Evolutionary conservation across 2,888 invertebrate genomes (phyloP).

Genomic region (Stegana nigrithorax): DNA sequence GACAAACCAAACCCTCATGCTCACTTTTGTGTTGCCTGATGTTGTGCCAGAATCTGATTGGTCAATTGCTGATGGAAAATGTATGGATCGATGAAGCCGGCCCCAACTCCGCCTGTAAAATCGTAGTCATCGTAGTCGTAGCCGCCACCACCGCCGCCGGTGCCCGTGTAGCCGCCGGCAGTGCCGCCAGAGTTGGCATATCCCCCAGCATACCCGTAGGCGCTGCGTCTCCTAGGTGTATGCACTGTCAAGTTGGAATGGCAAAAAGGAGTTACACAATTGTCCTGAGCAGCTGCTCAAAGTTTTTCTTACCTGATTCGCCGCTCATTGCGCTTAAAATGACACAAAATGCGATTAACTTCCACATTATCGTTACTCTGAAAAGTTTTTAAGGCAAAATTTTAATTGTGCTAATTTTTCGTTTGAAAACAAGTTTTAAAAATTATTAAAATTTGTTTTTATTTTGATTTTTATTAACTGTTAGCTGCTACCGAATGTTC

Average conservation of each 20-base stretch:
- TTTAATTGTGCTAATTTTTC: too few species aligned
- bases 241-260: constrained; percentile 2
- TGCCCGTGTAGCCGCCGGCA: constrained; percentile 26
- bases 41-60: constrained; percentile 59
- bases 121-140: constrained; percentile 44
- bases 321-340: constrained; percentile 47
- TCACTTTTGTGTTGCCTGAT: constrained; percentile 63
- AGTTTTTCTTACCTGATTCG: constrained; percentile 54
- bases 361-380: constrained; percentile 54
- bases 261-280: too few species aligned
- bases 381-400: too few species aligned
- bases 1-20: constrained; percentile 23
- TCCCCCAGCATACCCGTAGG: constrained; percentile 31
- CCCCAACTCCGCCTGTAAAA: constrained; percentile 47
- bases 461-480: too few species aligned
- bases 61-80: constrained; percentile 63
- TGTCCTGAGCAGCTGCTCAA: too few species aligned
- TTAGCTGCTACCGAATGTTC: too few species aligned
- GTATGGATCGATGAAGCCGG: constrained; percentile 59
- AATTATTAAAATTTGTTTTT: too few species aligned
- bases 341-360: constrained; percentile 51
- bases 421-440: too few species aligned
- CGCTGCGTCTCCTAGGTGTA: constrained; percentile 31
- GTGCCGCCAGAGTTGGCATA: constrained; percentile 36
- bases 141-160: constrained; percentile 26